phyloP scores from a whole-genome alignment of 2,888 invertebrate genomes.

The Zygogramma bicolorata region DNA sequence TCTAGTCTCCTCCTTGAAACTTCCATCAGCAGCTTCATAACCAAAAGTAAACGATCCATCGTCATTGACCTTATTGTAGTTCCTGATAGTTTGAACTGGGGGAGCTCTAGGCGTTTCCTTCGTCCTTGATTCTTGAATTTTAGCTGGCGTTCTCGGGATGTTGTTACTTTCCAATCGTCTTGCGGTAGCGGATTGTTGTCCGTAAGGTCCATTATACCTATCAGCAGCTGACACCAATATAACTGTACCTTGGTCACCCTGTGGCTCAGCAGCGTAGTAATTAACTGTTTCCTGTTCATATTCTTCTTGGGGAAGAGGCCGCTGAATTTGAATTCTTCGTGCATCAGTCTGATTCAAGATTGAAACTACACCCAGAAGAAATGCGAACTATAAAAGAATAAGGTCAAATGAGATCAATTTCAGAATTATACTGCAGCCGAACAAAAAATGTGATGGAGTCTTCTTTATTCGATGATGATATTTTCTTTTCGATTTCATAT shows the following conservation, averaged over 20 bases:
- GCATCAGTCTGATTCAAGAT: conserved; percentile 60
- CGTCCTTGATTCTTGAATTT: conserved; percentile 63
- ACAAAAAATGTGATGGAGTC: too few relatives aligned
- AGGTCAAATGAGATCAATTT: too few relatives aligned
- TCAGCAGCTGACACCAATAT: conserved; percentile 60
- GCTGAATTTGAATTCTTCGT: conserved; percentile 69
- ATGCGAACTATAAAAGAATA: conserved; percentile 53
- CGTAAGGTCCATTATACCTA: conserved; percentile 66
- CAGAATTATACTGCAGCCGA: too few relatives aligned
- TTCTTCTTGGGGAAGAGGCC: conserved; percentile 66
- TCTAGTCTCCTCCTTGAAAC: conserved; percentile 88
- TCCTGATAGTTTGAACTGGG: conserved; percentile 85
- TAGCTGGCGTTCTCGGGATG: conserved; percentile 57
- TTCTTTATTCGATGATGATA: too few relatives aligned
- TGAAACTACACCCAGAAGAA: conserved; percentile 54
- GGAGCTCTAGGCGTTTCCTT: conserved; percentile 76
- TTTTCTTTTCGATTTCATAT: too few relatives aligned
- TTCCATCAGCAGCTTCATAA: conserved; percentile 87
- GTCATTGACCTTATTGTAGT: conserved; percentile 86
- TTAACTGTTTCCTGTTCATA: conserved; percentile 67
- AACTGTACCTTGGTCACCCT: conserved; percentile 60
- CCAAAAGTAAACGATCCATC: conserved; percentile 89
- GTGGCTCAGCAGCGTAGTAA: conserved; percentile 66
- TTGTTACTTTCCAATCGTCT: conserved; percentile 60
- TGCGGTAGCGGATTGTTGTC: conserved; percentile 64